phyloP scores from a whole-genome alignment of 2,888 invertebrate genomes.

The Zaprionus lineosus region DNA sequence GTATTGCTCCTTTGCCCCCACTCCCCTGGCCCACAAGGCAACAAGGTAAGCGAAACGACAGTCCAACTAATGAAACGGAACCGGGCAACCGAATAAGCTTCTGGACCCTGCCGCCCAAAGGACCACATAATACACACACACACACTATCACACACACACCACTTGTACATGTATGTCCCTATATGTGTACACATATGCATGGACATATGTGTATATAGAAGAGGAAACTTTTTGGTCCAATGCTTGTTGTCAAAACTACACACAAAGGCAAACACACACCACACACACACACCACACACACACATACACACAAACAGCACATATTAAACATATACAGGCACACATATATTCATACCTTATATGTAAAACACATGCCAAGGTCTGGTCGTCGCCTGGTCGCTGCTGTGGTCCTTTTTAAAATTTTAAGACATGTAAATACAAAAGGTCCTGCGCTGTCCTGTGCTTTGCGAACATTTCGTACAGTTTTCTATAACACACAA shows the following conservation, averaged over 20 bases:
- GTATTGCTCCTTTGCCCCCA: conserved; percentile 37
- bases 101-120: conserved; percentile 66
- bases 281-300: conserved; percentile 4
- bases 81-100: conserved; percentile 51
- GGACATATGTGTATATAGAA: conserved; percentile 15
- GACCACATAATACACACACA: conserved; percentile 49
- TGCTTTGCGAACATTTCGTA: conserved; percentile 17
- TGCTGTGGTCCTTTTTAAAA: conserved; percentile 72
- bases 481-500: background rate
- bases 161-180: too few relatives aligned
- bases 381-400: conserved; percentile 42
- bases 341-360: conserved; percentile 16
- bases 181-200: background rate
- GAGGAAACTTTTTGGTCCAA: conserved; percentile 53
- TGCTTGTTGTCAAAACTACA: conserved; percentile 75
- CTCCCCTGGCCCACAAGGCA: conserved; percentile 14
- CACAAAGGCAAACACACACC: conserved; percentile 52
- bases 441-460: conserved; percentile 70
- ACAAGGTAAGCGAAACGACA: conserved; percentile 62
- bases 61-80: conserved; percentile 75
- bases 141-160: conserved; percentile 3
- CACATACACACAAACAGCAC: conserved; percentile 1
- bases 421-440: conserved; percentile 80
- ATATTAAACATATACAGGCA: conserved; percentile 5
- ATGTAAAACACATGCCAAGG: conserved; percentile 72